Percentiles rank a stretch among this genome's conserved stretches.
These are phyloP conservation scores for Hyles vespertilio DNA, from an alignment of 1,140 invertebrate species.

Conservation along the genomic window DNA sequence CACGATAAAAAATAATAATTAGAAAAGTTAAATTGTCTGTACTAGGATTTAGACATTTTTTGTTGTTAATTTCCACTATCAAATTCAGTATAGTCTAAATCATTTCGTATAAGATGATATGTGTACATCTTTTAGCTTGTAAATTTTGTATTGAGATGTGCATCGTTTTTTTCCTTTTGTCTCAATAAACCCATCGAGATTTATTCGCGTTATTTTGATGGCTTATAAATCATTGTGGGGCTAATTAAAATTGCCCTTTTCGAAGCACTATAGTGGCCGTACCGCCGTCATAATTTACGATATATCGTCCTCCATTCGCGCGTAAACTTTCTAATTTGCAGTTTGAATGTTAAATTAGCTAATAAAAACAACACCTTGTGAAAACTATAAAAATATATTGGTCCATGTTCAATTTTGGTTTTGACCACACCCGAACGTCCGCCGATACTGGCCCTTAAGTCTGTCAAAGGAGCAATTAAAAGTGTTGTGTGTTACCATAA, in stretches of 20 bases:
- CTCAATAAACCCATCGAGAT: constrained; percentile 20
- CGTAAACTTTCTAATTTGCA: constrained; percentile 72
- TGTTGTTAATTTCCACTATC: too few species aligned
- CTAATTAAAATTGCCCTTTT: constrained; percentile 65
- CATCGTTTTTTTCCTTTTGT: too few species aligned
- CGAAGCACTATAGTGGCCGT: constrained; percentile 38
- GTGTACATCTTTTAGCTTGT: too few species aligned
- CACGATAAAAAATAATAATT: too few species aligned
- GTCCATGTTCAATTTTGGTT: constrained; percentile 52
- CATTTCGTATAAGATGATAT: too few species aligned
- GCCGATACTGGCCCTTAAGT: constrained; percentile 37
- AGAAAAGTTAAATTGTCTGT: too few species aligned
- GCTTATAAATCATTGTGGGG: constrained; percentile 56
- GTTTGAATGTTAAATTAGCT: constrained; percentile 40
- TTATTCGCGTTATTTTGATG: constrained; percentile 47
- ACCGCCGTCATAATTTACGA: constrained; percentile 65
- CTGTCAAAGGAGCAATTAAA: constrained; percentile 70
- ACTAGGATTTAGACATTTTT: too few species aligned
- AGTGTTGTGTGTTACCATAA: constrained; percentile 56
- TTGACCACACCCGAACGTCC: constrained; percentile 59
- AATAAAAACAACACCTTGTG: constrained; percentile 64
- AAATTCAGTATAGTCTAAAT: too few species aligned
- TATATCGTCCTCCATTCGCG: constrained; percentile 46
- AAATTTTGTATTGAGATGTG: too few species aligned
- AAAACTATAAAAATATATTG: constrained; percentile 69